Evolutionary conservation across 2,888 invertebrate genomes (phyloP).

Genomic region (Orthosia gothica): DNA sequence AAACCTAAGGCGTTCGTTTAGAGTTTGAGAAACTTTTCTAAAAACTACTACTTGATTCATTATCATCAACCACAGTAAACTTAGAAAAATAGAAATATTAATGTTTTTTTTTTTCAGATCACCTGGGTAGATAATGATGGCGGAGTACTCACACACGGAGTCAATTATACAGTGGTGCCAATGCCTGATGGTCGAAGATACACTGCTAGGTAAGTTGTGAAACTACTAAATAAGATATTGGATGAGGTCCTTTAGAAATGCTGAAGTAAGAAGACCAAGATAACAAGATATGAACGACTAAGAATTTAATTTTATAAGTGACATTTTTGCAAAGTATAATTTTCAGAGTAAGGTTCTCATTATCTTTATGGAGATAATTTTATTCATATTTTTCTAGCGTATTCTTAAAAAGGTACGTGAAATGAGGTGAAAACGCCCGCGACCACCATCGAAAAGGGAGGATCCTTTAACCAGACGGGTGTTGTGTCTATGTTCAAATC

Average conservation of each 20-base stretch:
- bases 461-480: too few relatives aligned
- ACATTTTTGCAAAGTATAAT: not conserved
- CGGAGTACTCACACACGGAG: conserved; percentile 95
- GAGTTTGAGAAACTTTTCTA: too few relatives aligned
- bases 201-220: conserved; percentile 92
- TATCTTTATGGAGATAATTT: not conserved
- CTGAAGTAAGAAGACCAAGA: not conserved
- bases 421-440: too few relatives aligned
- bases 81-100: not conserved
- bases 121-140: conserved; percentile 98
- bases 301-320: not conserved
- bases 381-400: not conserved
- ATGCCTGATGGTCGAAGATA: conserved; percentile 95
- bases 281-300: too few relatives aligned
- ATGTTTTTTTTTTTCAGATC: conserved; percentile 90
- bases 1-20: too few relatives aligned
- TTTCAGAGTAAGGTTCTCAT: not conserved
- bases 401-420: too few relatives aligned
- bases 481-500: too few relatives aligned
- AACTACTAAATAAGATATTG: not conserved
- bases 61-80: not conserved
- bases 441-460: too few relatives aligned
- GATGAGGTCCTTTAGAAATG: not conserved
- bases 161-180: conserved; percentile 94
- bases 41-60: not conserved